phyloP scores from a whole-genome alignment of 2,888 invertebrate genomes.

The Lysandra coridon region DNA sequence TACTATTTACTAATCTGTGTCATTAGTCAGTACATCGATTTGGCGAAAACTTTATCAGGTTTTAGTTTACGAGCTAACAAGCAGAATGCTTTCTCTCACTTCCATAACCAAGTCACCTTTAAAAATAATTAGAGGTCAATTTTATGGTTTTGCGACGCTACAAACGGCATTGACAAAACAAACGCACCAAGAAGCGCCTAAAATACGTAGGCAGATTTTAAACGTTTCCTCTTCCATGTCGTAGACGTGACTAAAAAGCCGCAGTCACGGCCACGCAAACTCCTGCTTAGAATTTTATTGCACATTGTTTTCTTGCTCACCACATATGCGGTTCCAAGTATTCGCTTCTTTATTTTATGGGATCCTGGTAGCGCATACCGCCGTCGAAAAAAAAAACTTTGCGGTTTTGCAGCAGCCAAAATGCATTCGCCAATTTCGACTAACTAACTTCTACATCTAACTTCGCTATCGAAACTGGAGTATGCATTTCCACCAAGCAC shows the following conservation, averaged over 20 bases:
- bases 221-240: slow-evolving; percentile 35
- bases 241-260: slow-evolving; percentile 36
- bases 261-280: slow-evolving; percentile 35
- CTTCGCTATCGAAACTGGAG: too few relatives aligned
- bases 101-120: too few relatives aligned
- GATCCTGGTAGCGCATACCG: not conserved
- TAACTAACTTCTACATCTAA: too few relatives aligned
- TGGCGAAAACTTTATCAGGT: too few relatives aligned
- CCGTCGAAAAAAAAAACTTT: not conserved
- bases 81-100: too few relatives aligned
- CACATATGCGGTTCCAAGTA: not conserved
- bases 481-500: too few relatives aligned
- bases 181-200: slow-evolving; percentile 1
- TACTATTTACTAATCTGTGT: too few relatives aligned
- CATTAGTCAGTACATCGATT: too few relatives aligned
- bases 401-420: not conserved
- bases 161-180: not conserved
- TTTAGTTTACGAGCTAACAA: too few relatives aligned
- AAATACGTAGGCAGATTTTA: not conserved
- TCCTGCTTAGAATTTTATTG: slow-evolving; percentile 35
- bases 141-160: too few relatives aligned
- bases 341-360: not conserved
- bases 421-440: too few relatives aligned
- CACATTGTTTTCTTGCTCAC: slow-evolving; percentile 35
- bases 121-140: too few relatives aligned